phyloP scores from a whole-genome alignment of 2,888 invertebrate species.

The Drosophila nigritarsus region DNA sequence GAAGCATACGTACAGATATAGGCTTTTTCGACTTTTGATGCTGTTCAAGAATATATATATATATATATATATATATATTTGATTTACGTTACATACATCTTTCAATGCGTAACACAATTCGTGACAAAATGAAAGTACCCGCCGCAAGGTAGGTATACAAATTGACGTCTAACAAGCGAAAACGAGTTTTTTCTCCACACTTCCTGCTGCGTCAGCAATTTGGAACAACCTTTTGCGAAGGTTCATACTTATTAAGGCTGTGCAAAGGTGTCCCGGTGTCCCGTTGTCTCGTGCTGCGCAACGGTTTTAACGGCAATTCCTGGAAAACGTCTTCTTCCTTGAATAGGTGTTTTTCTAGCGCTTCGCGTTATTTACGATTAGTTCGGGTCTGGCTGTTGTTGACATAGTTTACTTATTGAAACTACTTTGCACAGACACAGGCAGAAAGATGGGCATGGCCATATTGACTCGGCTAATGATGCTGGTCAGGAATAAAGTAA shows the following conservation, averaged over 20 bases:
- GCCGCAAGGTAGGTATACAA: neutral
- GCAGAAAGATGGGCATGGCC: neutral
- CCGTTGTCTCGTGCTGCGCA: slow-evolving; percentile 67
- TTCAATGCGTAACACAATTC: neutral
- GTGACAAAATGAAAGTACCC: neutral
- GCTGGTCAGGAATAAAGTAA: neutral
- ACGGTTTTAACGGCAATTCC: slow-evolving; percentile 46
- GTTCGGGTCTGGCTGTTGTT: neutral
- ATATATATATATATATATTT: neutral
- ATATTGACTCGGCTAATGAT: neutral
- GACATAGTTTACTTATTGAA: slow-evolving; percentile 1
- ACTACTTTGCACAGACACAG: neutral
- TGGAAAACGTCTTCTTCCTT: slow-evolving; percentile 41
- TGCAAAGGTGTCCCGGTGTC: slow-evolving; percentile 48
- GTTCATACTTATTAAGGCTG: slow-evolving; percentile 33
- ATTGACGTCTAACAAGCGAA: slow-evolving; percentile 17
- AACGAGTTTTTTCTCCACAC: slow-evolving; percentile 30
- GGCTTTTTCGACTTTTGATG: neutral
- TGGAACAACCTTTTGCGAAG: slow-evolving; percentile 43
- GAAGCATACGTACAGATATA: neutral
- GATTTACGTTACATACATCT: neutral
- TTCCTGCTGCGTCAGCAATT: slow-evolving; percentile 61
- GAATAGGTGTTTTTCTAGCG: slow-evolving; percentile 12
- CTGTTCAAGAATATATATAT: neutral
- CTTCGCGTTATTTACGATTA: slow-evolving; percentile 4